Evolutionary conservation across 2,888 invertebrate genomes (phyloP), one percentile per base, ranked within the genome.

Genomic region (Tethea ocularis): DNA sequence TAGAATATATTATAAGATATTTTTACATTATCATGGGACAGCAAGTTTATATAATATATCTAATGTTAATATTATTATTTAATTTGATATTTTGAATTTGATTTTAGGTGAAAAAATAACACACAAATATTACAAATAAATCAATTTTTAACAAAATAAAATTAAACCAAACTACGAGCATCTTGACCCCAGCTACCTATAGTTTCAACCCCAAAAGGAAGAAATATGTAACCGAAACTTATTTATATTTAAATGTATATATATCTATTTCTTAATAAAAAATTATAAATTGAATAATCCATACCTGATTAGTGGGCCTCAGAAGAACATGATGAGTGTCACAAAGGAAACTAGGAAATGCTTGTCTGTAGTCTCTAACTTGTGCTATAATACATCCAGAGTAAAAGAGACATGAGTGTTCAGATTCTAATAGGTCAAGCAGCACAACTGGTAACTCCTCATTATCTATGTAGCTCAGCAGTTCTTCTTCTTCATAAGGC

Each of bases 351-450:
- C 94, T 95, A 74, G 96, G 96, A 92, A 96, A 96, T 71, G 96
- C 95, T 91, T 96, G 96, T 81, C 98, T 94, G 85, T 97, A 97
- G 89, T 98, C 98, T 78, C 98, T 95, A 76, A 98, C 95, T 94
- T 98, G 97, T 74, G 97, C 97, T 83, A 98, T 96, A 67, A 98
- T 96, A 92, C 98, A 98, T 65, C 98, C 98, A 73, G 96, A 97
- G 87, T 98, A 98, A 91, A 98, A 97, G 63, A 98, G 94, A 87
- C 97, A 96, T 57, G 97, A 96, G 82, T 97, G 95, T 81, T 96
- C 96, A 10, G 96, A 94, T 83, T 97, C 97, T 63, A 98, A 90
- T 69, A 98, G 91, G 85, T 98, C 97, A 64, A 97, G 94, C 61
- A 98, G 93, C 80, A 97, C 95, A 63, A 97, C 96, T 56, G 98